Conservation (phyloP, 2,888 invertebrate species). For the Portevinia maculata region DNA sequence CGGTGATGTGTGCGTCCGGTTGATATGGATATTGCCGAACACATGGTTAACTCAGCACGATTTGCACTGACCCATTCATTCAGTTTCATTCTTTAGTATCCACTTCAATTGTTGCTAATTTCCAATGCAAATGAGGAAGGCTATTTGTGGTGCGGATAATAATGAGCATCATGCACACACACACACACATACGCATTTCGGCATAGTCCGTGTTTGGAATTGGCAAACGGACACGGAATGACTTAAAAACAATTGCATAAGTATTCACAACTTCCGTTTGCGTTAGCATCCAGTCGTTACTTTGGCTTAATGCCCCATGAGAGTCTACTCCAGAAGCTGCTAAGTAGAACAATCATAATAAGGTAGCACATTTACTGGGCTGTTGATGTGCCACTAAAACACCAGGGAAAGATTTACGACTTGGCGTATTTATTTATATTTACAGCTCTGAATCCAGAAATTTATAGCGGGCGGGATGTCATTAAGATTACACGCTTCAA, state of each 20-base stretch:
- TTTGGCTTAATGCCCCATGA: conserved; percentile 2
- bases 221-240: conserved; percentile 41
- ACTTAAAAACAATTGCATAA: conserved; percentile 61
- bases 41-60: conserved; percentile 10
- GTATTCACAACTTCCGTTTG: conserved; percentile 5
- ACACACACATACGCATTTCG: conserved; percentile 27
- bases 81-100: background rate
- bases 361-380: background rate
- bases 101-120: conserved; percentile 60
- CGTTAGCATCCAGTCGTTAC: background rate
- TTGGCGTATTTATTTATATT: background rate
- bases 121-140: conserved; percentile 63
- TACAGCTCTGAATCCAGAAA: too few relatives aligned
- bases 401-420: background rate
- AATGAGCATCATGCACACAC: conserved; percentile 28
- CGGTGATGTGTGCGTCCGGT: conserved; percentile 66
- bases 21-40: conserved; percentile 33
- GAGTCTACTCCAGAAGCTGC: background rate
- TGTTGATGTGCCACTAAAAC: background rate
- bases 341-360: conserved; percentile 1
- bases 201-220: conserved; percentile 56
- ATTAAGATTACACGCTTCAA: too few relatives aligned
- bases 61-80: background rate
- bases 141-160: conserved; percentile 55
- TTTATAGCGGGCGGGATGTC: too few relatives aligned